Conservation (phyloP, 2,113 vertebrate genomes). For the Rhynchomys soricoides region DNA sequence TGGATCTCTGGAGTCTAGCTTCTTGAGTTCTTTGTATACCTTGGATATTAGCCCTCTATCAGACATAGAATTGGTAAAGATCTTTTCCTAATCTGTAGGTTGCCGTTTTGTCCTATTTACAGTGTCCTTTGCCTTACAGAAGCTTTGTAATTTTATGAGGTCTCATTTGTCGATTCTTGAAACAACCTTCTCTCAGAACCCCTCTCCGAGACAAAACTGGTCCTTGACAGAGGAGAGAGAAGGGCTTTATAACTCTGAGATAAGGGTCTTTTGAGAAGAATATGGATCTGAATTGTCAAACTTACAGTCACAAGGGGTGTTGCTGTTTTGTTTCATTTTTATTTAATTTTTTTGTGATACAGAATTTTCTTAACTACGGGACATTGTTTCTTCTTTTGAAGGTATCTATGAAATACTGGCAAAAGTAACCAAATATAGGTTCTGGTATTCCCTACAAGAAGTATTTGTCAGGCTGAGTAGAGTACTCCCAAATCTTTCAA, state of each 20-base stretch:
- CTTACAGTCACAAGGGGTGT: neutral
- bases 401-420: neutral
- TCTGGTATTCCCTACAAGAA: neutral
- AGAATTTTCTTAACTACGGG: neutral
- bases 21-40: too few relatives aligned
- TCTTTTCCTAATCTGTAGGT: too few relatives aligned
- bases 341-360: neutral
- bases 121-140: too few relatives aligned
- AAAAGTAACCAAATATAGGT: neutral
- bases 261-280: neutral
- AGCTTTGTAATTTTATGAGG: too few relatives aligned
- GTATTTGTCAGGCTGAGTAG: neutral
- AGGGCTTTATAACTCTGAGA: neutral
- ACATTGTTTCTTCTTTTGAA: neutral
- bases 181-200: too few relatives aligned
- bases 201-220: too few relatives aligned
- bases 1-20: too few relatives aligned
- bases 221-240: too few relatives aligned
- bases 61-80: too few relatives aligned
- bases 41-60: too few relatives aligned
- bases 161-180: too few relatives aligned
- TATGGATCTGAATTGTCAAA: neutral
- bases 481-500: neutral
- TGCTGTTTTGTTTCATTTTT: neutral
- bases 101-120: too few relatives aligned